Base-by-base conservation (phyloP, 2,113 vertebrate genomes). In the Pomatostomus ruficeps region DNA sequence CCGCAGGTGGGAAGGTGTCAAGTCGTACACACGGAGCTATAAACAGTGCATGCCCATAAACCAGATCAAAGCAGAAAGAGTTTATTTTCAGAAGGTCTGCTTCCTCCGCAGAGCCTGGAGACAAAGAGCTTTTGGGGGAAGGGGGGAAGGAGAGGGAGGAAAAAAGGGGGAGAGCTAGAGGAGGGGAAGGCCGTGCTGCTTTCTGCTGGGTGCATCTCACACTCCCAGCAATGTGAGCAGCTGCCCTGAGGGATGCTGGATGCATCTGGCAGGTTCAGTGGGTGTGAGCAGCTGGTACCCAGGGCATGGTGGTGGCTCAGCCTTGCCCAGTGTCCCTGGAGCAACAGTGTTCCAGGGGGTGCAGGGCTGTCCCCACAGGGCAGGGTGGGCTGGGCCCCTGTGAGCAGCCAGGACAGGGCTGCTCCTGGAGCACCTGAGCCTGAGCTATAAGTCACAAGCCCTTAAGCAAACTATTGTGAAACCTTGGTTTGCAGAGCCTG, bases 11-110 rank as follows among this genome's bases (percentile, higher is more conserved):
- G 97, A 97, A 98, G 97, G 97, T 97, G 97, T 95, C 86, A 96
- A 98, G 95, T 97, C 96, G 95, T 97, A 96, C 93, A 84, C 71
- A 73, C 77, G 48, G 87, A 96, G 96, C 97, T 97, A 96, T 97
- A 98, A 98, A 98, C 98, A 98, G 95, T 96, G 94, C 14, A 16
- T 91, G 89, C 98, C 98, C 97, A 31, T 98, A 98, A 98, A 98
- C 49, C 91, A 96, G 97, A 98, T 98, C 98, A 98, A 98, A 98
- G 97, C 80, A 82, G 11, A 35, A 38, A 17, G 88, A 97, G 97
- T 97, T 97, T 95, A 97, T 97, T 97, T 97, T 89, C 97, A 96
- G 68, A 85, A 95, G 88, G 96, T 88, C 95, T 84, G 91, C 97
- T 98, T 98, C 98, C 98, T 97, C 96, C 19, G 7, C 46, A 71